phyloP scores from a whole-genome alignment of 2,113 vertebrate species.

The Talpa occidentalis region DNA sequence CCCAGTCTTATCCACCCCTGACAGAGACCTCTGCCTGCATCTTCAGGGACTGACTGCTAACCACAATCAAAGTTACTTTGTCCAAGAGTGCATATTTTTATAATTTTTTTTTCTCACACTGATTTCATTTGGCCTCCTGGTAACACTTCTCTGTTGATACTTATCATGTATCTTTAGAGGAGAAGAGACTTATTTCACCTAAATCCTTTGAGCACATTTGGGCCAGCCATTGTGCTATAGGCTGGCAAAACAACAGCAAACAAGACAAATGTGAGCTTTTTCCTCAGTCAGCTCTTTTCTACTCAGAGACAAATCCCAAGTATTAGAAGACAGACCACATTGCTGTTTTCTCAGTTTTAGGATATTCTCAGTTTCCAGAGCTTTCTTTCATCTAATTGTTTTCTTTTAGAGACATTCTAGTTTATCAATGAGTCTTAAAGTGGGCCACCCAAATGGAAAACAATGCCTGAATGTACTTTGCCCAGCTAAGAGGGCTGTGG shows the following conservation, averaged over 20 bases:
- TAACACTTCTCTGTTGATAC: neutral
- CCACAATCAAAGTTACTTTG: neutral
- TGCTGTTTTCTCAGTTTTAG: neutral
- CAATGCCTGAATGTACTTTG: neutral
- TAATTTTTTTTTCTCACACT: neutral
- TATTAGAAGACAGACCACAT: neutral
- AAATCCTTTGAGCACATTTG: neutral
- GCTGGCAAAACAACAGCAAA: neutral
- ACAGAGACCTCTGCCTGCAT: neutral
- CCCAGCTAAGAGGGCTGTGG: neutral
- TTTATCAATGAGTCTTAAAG: neutral
- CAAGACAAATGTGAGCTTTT: neutral
- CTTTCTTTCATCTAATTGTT: neutral
- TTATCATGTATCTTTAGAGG: neutral
- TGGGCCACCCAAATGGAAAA: neutral
- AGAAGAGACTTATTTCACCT: constrained; percentile 6
- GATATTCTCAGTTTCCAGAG: neutral
- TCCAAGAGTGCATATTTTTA: neutral
- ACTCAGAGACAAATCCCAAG: neutral
- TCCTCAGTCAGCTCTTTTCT: neutral
- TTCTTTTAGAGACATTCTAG: neutral
- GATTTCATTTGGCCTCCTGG: neutral
- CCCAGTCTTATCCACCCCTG: accelerated
- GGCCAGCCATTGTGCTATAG: neutral
- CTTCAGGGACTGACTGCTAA: neutral